Conservation (phyloP, 2,797 vertebrate species). For the Zalophus californianus region DNA sequence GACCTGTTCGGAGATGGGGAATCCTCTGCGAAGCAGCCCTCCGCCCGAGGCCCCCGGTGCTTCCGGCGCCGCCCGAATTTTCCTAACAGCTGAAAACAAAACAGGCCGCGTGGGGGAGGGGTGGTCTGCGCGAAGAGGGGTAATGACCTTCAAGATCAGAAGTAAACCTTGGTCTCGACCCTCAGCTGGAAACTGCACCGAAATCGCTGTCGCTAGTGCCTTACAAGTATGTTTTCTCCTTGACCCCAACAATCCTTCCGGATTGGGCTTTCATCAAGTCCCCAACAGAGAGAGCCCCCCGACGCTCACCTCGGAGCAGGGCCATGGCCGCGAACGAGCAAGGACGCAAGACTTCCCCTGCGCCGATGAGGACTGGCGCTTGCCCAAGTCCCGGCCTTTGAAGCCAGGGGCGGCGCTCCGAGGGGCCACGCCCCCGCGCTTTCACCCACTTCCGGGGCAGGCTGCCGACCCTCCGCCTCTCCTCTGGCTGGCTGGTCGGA, state of each 20-base stretch:
- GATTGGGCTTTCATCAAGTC: background rate
- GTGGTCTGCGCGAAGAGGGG: background rate
- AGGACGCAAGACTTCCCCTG: accelerated
- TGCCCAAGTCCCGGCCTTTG: accelerated
- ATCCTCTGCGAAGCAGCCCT: accelerated
- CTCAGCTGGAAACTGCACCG: background rate
- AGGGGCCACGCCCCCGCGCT: background rate
- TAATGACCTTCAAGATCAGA: conserved; percentile 9
- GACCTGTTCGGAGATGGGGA: accelerated
- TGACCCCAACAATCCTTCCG: background rate
- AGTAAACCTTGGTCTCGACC: background rate
- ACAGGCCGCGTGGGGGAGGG: background rate
- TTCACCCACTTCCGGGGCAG: background rate
- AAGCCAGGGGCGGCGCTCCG: accelerated
- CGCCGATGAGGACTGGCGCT: accelerated
- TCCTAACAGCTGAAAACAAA: background rate
- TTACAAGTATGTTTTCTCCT: background rate
- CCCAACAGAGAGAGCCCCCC: background rate
- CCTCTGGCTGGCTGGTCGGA: accelerated
- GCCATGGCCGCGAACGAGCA: conserved; percentile 65
- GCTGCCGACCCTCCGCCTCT: accelerated
- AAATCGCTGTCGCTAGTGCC: background rate
- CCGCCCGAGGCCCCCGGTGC: background rate
- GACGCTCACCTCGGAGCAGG: conserved; percentile 83
- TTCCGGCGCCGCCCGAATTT: accelerated